These are phyloP conservation scores for Popillia japonica DNA, from an alignment of 1,140 invertebrate genomes.

Conservation along the genomic window DNA sequence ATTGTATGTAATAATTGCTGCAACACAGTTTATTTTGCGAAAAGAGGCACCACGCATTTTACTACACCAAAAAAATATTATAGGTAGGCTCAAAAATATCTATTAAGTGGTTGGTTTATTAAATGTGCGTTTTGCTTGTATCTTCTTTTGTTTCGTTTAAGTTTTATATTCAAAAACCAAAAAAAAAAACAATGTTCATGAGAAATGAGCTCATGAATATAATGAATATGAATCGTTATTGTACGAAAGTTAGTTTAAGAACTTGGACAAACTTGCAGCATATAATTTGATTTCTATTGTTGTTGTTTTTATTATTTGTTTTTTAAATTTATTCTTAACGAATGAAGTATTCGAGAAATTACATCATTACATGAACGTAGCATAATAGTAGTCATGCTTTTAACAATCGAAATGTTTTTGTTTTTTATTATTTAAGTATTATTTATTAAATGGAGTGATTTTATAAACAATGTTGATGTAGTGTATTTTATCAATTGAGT, in stretches of 20 bases:
- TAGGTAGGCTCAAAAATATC: slow-evolving; percentile 47
- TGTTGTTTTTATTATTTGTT: neutral
- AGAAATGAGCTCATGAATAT: slow-evolving; percentile 35
- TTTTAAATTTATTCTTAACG: too few relatives aligned
- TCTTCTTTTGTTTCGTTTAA: slow-evolving; percentile 5
- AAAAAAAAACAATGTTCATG: slow-evolving; percentile 26
- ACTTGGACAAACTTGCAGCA: slow-evolving; percentile 34
- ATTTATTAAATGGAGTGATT: slow-evolving; percentile 6
- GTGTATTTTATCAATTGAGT: neutral
- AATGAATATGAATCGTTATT: slow-evolving; percentile 37
- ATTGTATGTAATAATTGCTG: slow-evolving; percentile 3
- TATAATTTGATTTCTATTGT: neutral
- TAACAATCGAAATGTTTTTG: neutral
- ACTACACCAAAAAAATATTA: slow-evolving; percentile 37
- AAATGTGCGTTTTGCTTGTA: slow-evolving; percentile 30
- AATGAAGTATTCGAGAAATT: too few relatives aligned
- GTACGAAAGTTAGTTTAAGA: slow-evolving; percentile 26
- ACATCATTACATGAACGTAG: too few relatives aligned
- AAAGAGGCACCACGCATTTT: neutral
- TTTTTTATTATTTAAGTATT: neutral
- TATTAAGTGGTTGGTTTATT: slow-evolving; percentile 32
- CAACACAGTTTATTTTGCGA: slow-evolving; percentile 3
- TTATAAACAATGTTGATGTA: neutral
- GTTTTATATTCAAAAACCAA: slow-evolving; percentile 19
- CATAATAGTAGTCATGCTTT: neutral